Base-by-base conservation (phyloP, 2,797 vertebrate species). In the Aulostomus chinensis region DNA sequence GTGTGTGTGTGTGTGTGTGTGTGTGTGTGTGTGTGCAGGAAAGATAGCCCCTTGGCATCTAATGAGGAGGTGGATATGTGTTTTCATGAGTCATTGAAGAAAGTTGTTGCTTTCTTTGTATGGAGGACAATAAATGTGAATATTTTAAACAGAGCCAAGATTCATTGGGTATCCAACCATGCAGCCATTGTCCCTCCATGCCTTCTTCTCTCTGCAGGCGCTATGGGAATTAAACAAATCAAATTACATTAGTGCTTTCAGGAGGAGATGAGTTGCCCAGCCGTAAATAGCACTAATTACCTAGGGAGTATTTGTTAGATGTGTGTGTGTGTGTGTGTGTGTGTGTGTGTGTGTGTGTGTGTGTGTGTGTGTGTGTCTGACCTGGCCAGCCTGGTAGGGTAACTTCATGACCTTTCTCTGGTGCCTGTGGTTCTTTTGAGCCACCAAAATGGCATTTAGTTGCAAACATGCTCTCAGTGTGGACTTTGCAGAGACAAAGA, bases 271-370 rank as follows among this genome's bases (percentile, higher is more conserved):
- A 80, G 47, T 37, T 60, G 38, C 43, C 42, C 39, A 24, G 62
- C 49, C 11, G 14, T 74, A 81, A 83, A 85, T 68, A 74, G 53
- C 48, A 21, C 39, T 76, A 74, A 82, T 86, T 83, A 79, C 69
- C 59, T 70, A 25, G 51, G 58, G 71, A 73, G 52, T 66, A 40
- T 73, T 62, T 73, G 42, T 68, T 47, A 37, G 10, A 22, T 12
- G 20, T 31, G 14, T 30, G 31, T 41, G 38, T 41, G 33, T 30
- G 22, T 36, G 17, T 42, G n/a, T 36, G 32, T 12, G 20, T 31
- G 14, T 30, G 31, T 41, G 38, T 41, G 33, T 30, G 22, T 36
- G 17, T 42, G n/a, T 36, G 38, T 28, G 38, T 35, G 28, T 53
- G 41, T 35, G 45, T 50, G 13, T 21, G 25, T 39, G 14, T 32